Percentiles rank a stretch among this genome's conserved stretches.
Conservation (phyloP, 2,888 invertebrate species). For the Xestobium rufovillosum region DNA sequence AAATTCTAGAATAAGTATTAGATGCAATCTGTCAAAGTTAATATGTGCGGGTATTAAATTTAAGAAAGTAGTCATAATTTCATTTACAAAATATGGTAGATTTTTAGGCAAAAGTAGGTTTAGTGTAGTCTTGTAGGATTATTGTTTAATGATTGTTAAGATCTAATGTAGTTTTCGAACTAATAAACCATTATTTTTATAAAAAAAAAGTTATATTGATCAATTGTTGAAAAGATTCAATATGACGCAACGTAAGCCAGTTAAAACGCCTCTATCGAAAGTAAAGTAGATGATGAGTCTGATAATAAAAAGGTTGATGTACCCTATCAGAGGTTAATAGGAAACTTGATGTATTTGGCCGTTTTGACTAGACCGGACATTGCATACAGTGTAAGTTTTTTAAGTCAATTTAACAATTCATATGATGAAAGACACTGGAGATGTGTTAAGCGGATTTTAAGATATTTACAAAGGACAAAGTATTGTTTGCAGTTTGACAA, state of each 20-base stretch:
- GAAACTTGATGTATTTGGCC: slow-evolving; percentile 11
- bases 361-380: slow-evolving; percentile 10
- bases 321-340: slow-evolving; percentile 10
- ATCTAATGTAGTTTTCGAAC: too few species aligned
- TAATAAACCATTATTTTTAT: too few species aligned
- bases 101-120: too few species aligned
- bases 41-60: too few species aligned
- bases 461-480: slow-evolving; percentile 16
- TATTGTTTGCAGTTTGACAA: slow-evolving; percentile 4
- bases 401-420: slow-evolving; percentile 15
- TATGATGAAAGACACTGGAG: slow-evolving; percentile 14
- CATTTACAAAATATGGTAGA: too few species aligned
- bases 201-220: slow-evolving; percentile 19
- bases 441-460: slow-evolving; percentile 11
- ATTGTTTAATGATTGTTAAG: too few species aligned
- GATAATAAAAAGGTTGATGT: background rate
- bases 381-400: too few species aligned
- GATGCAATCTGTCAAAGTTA: too few species aligned
- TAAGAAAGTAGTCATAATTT: too few species aligned
- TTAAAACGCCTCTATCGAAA: slow-evolving; percentile 12
- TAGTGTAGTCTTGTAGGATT: too few species aligned
- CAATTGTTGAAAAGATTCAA: slow-evolving; percentile 12
- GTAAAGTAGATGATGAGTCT: slow-evolving; percentile 4
- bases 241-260: slow-evolving; percentile 14
- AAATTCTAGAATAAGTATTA: too few species aligned